Percentiles rank a stretch among this genome's conserved stretches.
phyloP scores from a whole-genome alignment of 2,113 vertebrate species.

The Dasypus novemcinctus region DNA sequence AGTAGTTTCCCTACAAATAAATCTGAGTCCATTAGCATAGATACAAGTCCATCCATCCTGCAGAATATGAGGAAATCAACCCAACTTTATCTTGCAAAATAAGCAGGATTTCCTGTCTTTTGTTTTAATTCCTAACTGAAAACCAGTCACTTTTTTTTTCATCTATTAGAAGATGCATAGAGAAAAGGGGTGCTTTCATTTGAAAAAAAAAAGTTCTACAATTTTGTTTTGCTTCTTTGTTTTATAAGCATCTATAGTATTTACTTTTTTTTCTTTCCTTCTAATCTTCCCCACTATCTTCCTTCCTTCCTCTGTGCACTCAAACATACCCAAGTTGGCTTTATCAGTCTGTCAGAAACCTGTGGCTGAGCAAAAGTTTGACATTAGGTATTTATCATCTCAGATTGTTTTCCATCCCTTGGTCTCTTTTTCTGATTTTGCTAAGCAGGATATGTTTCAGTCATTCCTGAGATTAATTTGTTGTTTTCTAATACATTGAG shows the following conservation, averaged over 20 bases:
- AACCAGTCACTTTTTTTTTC: neutral
- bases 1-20: neutral
- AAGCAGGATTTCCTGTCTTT: neutral
- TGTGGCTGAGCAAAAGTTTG: neutral
- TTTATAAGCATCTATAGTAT: neutral
- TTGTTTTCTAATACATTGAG: neutral
- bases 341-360: neutral
- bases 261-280: neutral
- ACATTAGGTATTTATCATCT: neutral
- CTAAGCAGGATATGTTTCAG: neutral
- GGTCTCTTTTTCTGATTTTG: neutral
- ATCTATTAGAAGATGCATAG: neutral
- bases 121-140: neutral
- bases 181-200: neutral
- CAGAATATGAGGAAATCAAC: neutral
- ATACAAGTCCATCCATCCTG: neutral
- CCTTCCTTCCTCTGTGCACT: neutral
- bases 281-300: rapidly evolving
- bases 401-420: neutral
- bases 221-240: neutral
- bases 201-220: neutral
- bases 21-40: neutral
- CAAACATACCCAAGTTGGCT: neutral
- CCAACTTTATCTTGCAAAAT: neutral
- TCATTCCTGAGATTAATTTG: neutral